These are phyloP conservation scores for Ectemnius continuus DNA, from an alignment of 2,888 invertebrate species.

Conservation along the genomic window DNA sequence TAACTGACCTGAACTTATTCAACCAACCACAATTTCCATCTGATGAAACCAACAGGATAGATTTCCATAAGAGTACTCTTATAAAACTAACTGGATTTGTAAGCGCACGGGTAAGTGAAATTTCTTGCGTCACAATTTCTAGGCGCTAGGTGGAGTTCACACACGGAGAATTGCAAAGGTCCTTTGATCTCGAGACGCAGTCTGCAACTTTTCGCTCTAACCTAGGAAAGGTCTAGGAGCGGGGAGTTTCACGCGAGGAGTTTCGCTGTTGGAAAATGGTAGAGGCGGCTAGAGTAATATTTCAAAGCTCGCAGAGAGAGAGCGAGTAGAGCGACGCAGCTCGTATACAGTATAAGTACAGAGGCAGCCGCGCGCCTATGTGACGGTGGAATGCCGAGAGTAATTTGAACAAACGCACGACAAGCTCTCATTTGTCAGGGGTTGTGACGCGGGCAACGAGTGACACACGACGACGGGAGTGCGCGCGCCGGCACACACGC, in stretches of 20 bases:
- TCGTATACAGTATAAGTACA: slow-evolving; percentile 32
- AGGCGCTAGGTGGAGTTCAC: no score
- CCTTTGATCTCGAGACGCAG: slow-evolving; percentile 10
- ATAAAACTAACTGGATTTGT: neutral
- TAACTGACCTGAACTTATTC: no score
- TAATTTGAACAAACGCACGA: slow-evolving; percentile 76
- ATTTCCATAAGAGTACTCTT: neutral
- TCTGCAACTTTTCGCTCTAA: neutral
- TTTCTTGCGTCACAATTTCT: no score
- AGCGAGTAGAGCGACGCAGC: slow-evolving; percentile 30
- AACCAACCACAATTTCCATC: no score
- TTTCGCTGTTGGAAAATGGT: slow-evolving; percentile 31
- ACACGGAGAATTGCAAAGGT: neutral
- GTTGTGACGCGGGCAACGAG: slow-evolving; percentile 63
- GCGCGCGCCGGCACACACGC: slow-evolving; percentile 43
- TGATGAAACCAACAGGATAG: neutral
- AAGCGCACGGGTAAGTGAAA: no score
- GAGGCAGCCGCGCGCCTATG: no score
- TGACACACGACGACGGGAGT: slow-evolving; percentile 52
- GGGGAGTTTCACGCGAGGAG: neutral
- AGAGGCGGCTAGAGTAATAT: slow-evolving; percentile 70
- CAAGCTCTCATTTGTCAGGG: slow-evolving; percentile 77
- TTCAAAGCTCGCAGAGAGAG: slow-evolving; percentile 71
- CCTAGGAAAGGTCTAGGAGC: slow-evolving; percentile 12
- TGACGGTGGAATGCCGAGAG: slow-evolving; percentile 67